phyloP scores from a whole-genome alignment of 2,888 invertebrate genomes.

The Gerris lacustris region DNA sequence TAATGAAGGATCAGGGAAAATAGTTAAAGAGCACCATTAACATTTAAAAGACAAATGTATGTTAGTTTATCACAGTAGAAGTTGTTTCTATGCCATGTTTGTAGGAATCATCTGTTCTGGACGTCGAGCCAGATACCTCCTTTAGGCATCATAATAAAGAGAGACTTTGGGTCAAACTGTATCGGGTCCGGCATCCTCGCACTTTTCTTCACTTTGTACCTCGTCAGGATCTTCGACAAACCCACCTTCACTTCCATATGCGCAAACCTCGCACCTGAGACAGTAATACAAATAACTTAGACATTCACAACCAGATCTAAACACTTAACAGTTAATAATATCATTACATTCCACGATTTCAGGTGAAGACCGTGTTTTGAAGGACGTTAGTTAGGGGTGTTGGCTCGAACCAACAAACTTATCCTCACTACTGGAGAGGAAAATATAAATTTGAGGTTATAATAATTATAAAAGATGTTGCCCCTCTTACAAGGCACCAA shows the following conservation, averaged over 20 bases:
- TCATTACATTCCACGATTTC: too few species aligned
- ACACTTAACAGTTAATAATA: neutral
- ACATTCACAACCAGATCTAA: neutral
- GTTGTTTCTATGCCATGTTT: neutral
- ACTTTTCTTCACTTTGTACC: conserved; percentile 28
- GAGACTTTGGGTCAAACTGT: conserved; percentile 18
- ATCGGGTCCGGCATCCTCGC: conserved; percentile 25
- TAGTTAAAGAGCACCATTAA: too few species aligned
- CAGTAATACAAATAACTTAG: conserved; percentile 7
- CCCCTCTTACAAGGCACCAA: too few species aligned
- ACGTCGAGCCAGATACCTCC: conserved; percentile 26
- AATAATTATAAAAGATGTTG: too few species aligned
- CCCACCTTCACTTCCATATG: conserved; percentile 45
- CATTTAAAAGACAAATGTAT: too few species aligned
- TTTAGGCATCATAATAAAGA: conserved; percentile 21
- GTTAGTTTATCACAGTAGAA: too few species aligned
- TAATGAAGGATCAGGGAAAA: too few species aligned
- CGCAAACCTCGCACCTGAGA: conserved; percentile 44
- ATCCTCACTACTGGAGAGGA: too few species aligned
- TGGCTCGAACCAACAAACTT: too few species aligned
- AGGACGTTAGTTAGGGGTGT: too few species aligned
- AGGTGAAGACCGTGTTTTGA: too few species aligned
- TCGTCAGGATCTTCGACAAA: conserved; percentile 39
- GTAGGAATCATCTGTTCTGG: conserved; percentile 5
- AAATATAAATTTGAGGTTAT: too few species aligned